Percentiles rank a stretch among this genome's conserved stretches.
These are phyloP conservation scores for Gambusia affinis DNA, from an alignment of 2,113 vertebrate species.

Conservation along the genomic window DNA sequence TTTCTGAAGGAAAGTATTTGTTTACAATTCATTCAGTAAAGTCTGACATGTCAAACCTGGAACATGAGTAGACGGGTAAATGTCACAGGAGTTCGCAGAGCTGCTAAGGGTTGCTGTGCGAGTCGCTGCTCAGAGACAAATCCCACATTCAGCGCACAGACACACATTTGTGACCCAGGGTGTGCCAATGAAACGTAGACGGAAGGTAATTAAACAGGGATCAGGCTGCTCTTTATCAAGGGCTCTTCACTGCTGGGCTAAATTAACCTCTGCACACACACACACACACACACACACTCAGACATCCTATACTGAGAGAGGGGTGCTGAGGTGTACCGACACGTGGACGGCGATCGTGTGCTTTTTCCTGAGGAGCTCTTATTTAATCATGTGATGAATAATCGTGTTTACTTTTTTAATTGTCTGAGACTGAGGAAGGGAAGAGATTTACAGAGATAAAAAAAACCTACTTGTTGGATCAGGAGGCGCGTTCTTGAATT, in stretches of 20 bases:
- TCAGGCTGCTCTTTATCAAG: slow-evolving; percentile 79
- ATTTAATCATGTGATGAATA: neutral
- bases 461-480: neutral
- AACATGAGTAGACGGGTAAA: slow-evolving; percentile 13
- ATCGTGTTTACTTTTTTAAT: neutral
- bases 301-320: slow-evolving; percentile 10
- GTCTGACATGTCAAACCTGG: slow-evolving; percentile 7
- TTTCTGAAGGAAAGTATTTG: neutral
- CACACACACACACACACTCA: slow-evolving; percentile 29
- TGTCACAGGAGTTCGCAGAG: slow-evolving; percentile 20
- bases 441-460: neutral
- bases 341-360: neutral
- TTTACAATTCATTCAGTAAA: neutral
- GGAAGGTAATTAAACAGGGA: slow-evolving; percentile 80
- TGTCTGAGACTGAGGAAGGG: neutral
- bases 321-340: neutral
- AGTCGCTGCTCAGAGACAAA: slow-evolving; percentile 18
- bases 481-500: neutral
- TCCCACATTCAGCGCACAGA: slow-evolving; percentile 59
- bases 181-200: slow-evolving; percentile 66
- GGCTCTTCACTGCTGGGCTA: slow-evolving; percentile 74
- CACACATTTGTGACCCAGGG: slow-evolving; percentile 63
- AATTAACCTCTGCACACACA: slow-evolving; percentile 73
- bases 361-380: neutral
- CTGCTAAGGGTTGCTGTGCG: neutral